A percentile compares a stretch with the other conserved stretches of the same genome.
Evolutionary conservation across 2,888 invertebrate species (phyloP).

Genomic region (Altica lythri): DNA sequence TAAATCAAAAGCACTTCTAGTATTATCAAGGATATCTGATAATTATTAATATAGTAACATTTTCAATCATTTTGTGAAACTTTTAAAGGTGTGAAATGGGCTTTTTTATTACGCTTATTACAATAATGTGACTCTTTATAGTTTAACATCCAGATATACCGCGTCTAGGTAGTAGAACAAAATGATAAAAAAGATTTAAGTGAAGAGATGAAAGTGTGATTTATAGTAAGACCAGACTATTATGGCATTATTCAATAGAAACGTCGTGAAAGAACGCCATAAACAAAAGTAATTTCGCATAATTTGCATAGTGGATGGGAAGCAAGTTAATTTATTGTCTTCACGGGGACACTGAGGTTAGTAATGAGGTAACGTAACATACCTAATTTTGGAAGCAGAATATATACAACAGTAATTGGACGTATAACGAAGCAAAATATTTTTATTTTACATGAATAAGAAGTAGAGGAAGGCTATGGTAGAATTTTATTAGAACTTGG

Average conservation of each 20-base stretch:
- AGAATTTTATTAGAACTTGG: slow-evolving; percentile 20
- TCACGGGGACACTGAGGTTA: slow-evolving; percentile 13
- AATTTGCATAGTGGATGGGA: slow-evolving; percentile 33
- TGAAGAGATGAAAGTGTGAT: slow-evolving; percentile 1
- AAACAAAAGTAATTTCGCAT: slow-evolving; percentile 30
- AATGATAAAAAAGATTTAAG: slow-evolving; percentile 5
- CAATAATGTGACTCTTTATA: too few species aligned
- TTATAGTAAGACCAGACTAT: slow-evolving; percentile 6
- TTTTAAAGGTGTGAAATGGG: too few species aligned
- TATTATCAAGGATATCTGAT: too few species aligned
- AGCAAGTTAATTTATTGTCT: slow-evolving; percentile 23
- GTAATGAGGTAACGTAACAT: slow-evolving; percentile 33
- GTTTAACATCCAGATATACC: too few species aligned
- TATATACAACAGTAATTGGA: slow-evolving; percentile 25
- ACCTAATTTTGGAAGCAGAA: slow-evolving; percentile 29
- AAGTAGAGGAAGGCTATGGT: slow-evolving; percentile 19
- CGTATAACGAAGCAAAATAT: slow-evolving; percentile 23
- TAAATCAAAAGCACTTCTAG: too few species aligned
- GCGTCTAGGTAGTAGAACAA: too few species aligned
- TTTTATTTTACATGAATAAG: slow-evolving; percentile 24
- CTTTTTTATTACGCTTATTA: too few species aligned
- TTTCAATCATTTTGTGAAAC: too few species aligned
- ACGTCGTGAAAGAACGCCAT: slow-evolving; percentile 27
- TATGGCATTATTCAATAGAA: slow-evolving; percentile 19
- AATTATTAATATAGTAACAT: too few species aligned